Evolutionary conservation across 2,113 vertebrate species (phyloP), one percentile per base, ranked within the genome.

Genomic region (Uria lomvia): DNA sequence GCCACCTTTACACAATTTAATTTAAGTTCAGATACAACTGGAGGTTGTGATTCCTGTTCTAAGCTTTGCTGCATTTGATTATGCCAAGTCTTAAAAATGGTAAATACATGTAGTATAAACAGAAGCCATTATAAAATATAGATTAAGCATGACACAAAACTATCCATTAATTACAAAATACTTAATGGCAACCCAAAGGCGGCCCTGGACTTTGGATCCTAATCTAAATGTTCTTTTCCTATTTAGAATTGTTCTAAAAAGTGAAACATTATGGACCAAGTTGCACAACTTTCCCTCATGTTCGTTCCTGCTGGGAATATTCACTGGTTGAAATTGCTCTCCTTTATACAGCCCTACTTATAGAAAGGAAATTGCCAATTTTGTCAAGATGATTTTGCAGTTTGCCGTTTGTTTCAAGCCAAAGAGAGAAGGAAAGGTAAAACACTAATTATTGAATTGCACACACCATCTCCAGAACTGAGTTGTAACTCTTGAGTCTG

Each of bases 241-340:
- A 9, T 63, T 86, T 47, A 60, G 12, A 53, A 67, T 12, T 34
- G 22, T 50, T 83, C 59, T 56, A 52, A 77, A 62, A 53, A 92
- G 17, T 38, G 23, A 50, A 88, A 71, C 6, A 24, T 22, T 40
- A 21, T 32, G 8, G 30, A 1, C 5, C 21, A 23, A 30, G 6
- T 32, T 68, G 32, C 24, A 40, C 27, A 49, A 78, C 17, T 59
- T 78, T 66, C 29, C 23, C 20, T 75, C 21, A 3, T 26, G 50
- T 49, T 68, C 1, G 0, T 68, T 63, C 15, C 30, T 68, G 17
- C 43, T 79, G 29, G 34, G n/a, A 74, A 60, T 1, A 0, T 65
- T 83, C 62, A 16, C 27, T 47, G n/a, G 12, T 12, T 82, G 50
- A 86, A 82, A 58, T n/a, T 63, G 29, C 50, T 43, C 65, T 30